phyloP scores from a whole-genome alignment of 2,888 invertebrate species.

The Dryomyza anilis region DNA sequence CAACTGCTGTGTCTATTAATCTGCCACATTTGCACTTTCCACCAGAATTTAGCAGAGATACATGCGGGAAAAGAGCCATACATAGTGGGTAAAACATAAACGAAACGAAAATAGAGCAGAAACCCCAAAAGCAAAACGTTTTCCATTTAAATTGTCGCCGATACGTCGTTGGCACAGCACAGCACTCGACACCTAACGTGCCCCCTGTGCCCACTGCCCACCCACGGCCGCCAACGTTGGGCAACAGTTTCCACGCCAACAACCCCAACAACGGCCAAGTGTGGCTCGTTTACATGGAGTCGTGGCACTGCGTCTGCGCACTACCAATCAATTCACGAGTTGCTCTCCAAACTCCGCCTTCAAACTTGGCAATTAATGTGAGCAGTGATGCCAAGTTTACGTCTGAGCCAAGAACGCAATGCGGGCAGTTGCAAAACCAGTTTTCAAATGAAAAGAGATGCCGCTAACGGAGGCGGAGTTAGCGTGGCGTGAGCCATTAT shows the following conservation, averaged over 20 bases:
- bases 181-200: no score
- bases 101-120: constrained; percentile 29
- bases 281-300: background rate
- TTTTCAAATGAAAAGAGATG: constrained; percentile 32
- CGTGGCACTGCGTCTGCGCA: constrained; percentile 31
- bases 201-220: no score
- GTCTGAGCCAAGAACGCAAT: constrained; percentile 19
- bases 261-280: constrained; percentile 27
- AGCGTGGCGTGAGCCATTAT: constrained; percentile 40
- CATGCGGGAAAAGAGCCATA: constrained; percentile 32
- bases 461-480: constrained; percentile 25
- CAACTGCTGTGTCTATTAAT: constrained; percentile 58
- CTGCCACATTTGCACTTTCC: constrained; percentile 58
- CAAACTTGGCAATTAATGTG: constrained; percentile 13
- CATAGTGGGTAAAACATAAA: background rate
- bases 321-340: constrained; percentile 31
- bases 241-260: no score
- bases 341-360: constrained; percentile 30
- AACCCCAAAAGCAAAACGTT: constrained; percentile 58
- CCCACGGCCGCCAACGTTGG: no score
- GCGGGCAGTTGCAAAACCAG: constrained; percentile 36
- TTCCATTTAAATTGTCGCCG: constrained; percentile 58
- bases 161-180: no score
- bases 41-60: constrained; percentile 32
- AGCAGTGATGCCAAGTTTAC: constrained; percentile 50